Base-by-base conservation (phyloP, 2,113 vertebrate species). In the Etheostoma spectabile region DNA sequence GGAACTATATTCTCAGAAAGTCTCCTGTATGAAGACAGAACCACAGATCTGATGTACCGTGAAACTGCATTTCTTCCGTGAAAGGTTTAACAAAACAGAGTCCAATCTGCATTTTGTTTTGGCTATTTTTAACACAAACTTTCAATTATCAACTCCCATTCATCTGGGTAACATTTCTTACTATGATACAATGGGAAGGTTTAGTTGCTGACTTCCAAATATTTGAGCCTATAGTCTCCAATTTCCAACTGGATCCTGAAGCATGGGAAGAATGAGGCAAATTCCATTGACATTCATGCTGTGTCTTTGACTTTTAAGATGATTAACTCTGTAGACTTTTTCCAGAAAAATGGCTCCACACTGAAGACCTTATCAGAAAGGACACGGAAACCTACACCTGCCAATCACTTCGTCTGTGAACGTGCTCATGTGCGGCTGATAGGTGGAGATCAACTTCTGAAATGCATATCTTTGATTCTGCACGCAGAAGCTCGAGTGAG, bases 291-390 rank as follows among this genome's bases (percentile, higher is more conserved):
- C 57, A 84, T 86, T 84, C 87, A 80, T 46, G 56, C 61, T 0
- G 48, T 57, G 80, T 75, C 79, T 57, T 88, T 82, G 78, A 82
- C 85, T 84, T 86, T 68, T 82, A 42, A 72, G 63, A 84, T 65
- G 72, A 84, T 77, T 86, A 81, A 68, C 78, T 75, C 78, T 64
- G 67, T 67, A 59, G 76, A 69, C 70, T 83, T 83, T 80, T 76
- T 75, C 24, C 1, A 68, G 61, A 33, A 87, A 85, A 86, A 82
- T 80, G 74, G 63, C 78, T 84, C 67, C 64, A 82, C 76, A 66
- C 14, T 60, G 79, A 78, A 81, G 80, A 77, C 80, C 57, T 86
- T 82, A 89, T 86, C 78, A 84, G 79, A 79, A 72, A 82, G 75
- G 84, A 80, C 78, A 79, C 63, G 8, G 75, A 86, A 74, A 55